Percentiles rank a stretch among this genome's conserved stretches.
phyloP scores from a whole-genome alignment of 2,797 vertebrate species.

The Enteromius viviparus region DNA sequence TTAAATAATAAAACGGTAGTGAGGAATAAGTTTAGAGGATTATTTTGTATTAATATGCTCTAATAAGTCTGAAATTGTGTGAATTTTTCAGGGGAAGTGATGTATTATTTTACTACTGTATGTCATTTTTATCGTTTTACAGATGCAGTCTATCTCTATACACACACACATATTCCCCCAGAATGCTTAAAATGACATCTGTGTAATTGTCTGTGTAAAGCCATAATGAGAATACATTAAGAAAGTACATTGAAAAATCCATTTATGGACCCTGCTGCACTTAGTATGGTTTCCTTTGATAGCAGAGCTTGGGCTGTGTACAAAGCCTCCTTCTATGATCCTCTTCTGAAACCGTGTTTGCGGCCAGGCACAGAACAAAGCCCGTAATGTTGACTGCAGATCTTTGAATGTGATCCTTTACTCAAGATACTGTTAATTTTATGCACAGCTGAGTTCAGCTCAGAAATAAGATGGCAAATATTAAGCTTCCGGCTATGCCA shows the following conservation, averaged over 20 bases:
- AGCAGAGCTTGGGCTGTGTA: background rate
- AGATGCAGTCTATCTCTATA: background rate
- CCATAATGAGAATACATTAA: constrained; percentile 13
- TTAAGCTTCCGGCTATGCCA: background rate
- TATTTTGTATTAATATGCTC: background rate
- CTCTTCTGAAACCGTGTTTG: background rate
- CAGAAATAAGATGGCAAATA: background rate
- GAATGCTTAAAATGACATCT: background rate
- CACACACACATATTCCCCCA: background rate
- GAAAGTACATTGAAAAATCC: constrained; percentile 11
- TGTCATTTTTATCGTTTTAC: background rate
- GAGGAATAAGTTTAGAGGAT: background rate
- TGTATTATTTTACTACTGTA: background rate
- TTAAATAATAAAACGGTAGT: background rate
- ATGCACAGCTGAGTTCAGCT: constrained; percentile 7
- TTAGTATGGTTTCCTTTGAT: background rate
- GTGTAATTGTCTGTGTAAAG: background rate
- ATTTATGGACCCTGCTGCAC: background rate
- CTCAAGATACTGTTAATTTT: constrained; percentile 12
- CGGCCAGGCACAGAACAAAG: constrained; percentile 16
- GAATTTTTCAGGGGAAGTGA: background rate
- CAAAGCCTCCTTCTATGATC: constrained; percentile 20
- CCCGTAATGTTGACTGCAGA: constrained; percentile 13
- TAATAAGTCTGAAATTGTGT: background rate
- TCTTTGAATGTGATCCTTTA: constrained; percentile 9